phyloP scores from a whole-genome alignment of 2,113 vertebrate genomes.

The Corythaixoides concolor region DNA sequence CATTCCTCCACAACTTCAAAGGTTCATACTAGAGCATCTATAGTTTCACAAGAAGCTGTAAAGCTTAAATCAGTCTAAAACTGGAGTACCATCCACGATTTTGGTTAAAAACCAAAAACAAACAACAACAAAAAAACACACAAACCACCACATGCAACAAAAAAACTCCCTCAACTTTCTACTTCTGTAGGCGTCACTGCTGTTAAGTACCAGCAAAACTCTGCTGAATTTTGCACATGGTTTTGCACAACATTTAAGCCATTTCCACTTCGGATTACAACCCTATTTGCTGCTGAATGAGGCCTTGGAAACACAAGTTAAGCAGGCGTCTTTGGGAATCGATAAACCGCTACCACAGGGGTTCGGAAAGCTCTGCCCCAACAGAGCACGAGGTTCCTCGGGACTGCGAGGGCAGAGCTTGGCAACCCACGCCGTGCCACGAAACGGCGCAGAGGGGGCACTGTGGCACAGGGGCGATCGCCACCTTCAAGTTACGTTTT shows the following conservation, averaged over 20 bases:
- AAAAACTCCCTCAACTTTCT: background rate
- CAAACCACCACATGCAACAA: background rate
- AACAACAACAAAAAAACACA: background rate
- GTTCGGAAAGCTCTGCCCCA: background rate
- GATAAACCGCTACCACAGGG: fast-evolving
- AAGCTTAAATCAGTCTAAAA: background rate
- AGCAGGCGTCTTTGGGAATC: background rate
- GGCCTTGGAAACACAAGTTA: background rate
- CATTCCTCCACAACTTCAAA: background rate
- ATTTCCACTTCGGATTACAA: background rate
- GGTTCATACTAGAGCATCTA: background rate
- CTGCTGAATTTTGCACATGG: background rate
- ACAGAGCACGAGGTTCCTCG: fast-evolving
- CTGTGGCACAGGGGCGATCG: fast-evolving
- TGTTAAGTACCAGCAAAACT: background rate
- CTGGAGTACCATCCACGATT: background rate
- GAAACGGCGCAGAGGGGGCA: too few species aligned
- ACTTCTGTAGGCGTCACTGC: background rate
- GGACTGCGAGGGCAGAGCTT: background rate
- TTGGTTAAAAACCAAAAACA: background rate
- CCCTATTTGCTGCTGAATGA: background rate
- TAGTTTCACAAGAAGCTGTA: background rate
- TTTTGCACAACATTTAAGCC: background rate
- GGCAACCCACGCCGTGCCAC: fast-evolving
- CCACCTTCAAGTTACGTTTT: background rate